Evolutionary conservation across 1,140 invertebrate genomes (phyloP).

Genomic region (Augochlora pura): DNA sequence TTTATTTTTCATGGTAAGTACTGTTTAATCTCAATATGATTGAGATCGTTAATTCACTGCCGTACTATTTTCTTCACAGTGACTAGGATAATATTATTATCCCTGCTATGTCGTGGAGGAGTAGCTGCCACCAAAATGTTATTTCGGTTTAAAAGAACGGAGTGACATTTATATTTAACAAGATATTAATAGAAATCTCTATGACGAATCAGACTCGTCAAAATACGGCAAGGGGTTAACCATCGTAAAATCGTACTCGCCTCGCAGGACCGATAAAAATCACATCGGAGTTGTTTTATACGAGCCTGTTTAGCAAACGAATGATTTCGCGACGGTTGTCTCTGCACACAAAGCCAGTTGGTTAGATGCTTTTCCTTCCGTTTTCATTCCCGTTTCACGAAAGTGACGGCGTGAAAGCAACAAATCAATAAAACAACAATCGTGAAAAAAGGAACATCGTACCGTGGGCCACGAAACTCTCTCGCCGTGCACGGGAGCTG

Average conservation of each 20-base stretch:
- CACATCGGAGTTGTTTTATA: constrained; percentile 4
- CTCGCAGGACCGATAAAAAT: background rate
- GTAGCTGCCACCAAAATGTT: too few species aligned
- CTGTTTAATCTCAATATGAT: background rate
- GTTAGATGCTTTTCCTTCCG: background rate
- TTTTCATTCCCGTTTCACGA: background rate
- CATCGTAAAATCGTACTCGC: background rate
- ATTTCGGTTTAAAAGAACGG: too few species aligned
- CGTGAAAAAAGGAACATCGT: background rate
- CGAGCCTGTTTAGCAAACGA: constrained; percentile 27
- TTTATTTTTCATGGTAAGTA: background rate
- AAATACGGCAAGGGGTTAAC: too few species aligned
- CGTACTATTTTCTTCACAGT: too few species aligned
- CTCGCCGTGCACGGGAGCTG: background rate
- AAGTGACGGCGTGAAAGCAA: constrained; percentile 7
- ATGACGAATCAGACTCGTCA: too few species aligned
- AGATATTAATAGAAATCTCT: too few species aligned
- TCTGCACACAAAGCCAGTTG: background rate
- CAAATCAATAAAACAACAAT: background rate
- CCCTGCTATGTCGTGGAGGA: too few species aligned
- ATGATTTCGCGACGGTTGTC: constrained; percentile 8
- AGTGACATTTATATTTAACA: too few species aligned
- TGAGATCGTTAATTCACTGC: too few species aligned
- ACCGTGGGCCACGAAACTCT: constrained; percentile 15
- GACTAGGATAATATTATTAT: too few species aligned